A percentile compares a stretch with the other conserved stretches of the same genome.
These are phyloP conservation scores for Rotaria magnacalcarata DNA, from an alignment of 2,888 invertebrate genomes.

Conservation along the genomic window DNA sequence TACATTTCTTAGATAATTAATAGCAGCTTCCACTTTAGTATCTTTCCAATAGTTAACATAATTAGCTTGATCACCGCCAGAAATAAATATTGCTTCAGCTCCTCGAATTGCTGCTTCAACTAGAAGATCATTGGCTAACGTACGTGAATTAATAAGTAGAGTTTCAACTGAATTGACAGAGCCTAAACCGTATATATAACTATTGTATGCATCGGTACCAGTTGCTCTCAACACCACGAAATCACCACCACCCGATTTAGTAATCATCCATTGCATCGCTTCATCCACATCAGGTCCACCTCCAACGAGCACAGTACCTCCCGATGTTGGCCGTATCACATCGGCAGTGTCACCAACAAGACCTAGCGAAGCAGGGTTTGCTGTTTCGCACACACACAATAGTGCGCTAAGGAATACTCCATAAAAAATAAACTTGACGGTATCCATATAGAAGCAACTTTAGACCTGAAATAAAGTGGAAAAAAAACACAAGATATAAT, in stretches of 20 bases:
- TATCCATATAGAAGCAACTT: no score
- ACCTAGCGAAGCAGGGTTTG: no score
- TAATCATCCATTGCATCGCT: conserved; percentile 37
- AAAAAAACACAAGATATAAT: no score
- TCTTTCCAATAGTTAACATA: conserved; percentile 24
- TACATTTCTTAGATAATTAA: conserved; percentile 23
- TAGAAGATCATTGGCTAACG: conserved; percentile 24
- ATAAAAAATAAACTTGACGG: no score
- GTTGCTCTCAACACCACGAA: conserved; percentile 32
- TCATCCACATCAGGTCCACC: neutral
- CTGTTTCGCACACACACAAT: no score
- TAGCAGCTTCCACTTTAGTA: conserved; percentile 34
- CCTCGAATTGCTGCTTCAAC: conserved; percentile 36
- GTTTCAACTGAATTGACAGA: conserved; percentile 40
- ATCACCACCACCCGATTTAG: conserved; percentile 41
- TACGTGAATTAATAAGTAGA: conserved; percentile 38
- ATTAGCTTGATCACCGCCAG: conserved; percentile 41
- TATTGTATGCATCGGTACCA: conserved; percentile 34
- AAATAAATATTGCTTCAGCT: conserved; percentile 40
- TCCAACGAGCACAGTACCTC: no score
- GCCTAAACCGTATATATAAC: conserved; percentile 30
- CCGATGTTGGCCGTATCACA: no score
- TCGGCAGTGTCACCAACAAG: no score
- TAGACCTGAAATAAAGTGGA: no score
- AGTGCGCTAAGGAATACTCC: no score